Conservation (phyloP, 2,797 vertebrate species). For the Octomys mimax region DNA sequence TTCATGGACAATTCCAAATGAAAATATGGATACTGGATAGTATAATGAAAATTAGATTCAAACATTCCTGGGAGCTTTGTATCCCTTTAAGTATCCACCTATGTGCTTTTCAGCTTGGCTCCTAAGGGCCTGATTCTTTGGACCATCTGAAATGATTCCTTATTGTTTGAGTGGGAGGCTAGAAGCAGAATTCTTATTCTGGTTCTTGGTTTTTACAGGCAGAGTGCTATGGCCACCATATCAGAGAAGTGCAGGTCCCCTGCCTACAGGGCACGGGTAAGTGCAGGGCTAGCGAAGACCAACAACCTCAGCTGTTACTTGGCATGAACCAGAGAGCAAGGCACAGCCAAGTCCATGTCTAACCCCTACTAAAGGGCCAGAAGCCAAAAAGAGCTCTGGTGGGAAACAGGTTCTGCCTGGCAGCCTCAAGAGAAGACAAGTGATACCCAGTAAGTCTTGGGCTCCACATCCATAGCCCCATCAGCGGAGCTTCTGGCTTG, state of each 20-base stretch:
- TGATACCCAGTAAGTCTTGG: neutral
- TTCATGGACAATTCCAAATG: neutral
- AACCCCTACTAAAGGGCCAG: neutral
- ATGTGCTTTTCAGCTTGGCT: conserved; percentile 11
- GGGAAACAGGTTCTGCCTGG: neutral
- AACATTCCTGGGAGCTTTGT: conserved; percentile 62
- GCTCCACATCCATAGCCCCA: neutral
- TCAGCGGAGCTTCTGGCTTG: neutral
- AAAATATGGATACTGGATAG: neutral
- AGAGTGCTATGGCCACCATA: neutral
- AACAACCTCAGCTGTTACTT: neutral
- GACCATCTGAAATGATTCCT: neutral
- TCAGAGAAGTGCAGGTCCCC: neutral
- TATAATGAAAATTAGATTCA: conserved; percentile 62
- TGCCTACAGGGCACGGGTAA: neutral
- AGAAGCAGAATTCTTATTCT: conserved; percentile 59
- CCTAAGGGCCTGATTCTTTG: conserved; percentile 34
- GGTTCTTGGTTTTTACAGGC: neutral
- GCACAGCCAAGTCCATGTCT: neutral
- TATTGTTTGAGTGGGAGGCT: neutral
- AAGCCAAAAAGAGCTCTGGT: neutral
- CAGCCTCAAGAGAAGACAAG: neutral
- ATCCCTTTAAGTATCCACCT: conserved; percentile 66
- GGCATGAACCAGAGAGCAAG: neutral
- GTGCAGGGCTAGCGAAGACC: neutral